Percentiles rank a stretch among this genome's conserved stretches.
Conservation (phyloP, 2,113 vertebrate species). For the Oryzias curvinotus region DNA sequence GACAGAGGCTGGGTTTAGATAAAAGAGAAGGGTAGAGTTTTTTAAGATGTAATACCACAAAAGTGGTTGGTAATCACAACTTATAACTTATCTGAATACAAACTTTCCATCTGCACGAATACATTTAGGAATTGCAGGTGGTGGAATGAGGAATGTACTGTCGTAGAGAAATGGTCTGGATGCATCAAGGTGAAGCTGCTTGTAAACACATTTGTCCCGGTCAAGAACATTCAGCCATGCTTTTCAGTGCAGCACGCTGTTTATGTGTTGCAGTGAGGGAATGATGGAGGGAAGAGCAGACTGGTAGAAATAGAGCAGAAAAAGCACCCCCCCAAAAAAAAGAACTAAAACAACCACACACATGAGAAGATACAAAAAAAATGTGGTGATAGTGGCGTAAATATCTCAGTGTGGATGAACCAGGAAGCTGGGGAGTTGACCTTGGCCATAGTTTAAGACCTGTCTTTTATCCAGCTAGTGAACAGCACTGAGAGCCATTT, state of each 20-base stretch:
- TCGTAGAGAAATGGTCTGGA: neutral
- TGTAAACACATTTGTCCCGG: conserved; percentile 8
- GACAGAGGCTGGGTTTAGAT: no score
- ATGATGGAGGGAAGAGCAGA: conserved; percentile 17
- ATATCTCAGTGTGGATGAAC: conserved; percentile 59
- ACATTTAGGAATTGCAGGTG: no score
- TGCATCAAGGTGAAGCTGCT: conserved; percentile 4
- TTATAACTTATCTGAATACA: no score
- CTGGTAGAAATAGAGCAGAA: conserved; percentile 11
- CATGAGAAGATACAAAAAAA: conserved; percentile 5
- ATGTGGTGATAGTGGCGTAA: conserved; percentile 47
- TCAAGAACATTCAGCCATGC: neutral
- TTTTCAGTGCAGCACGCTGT: neutral
- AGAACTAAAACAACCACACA: conserved; percentile 30
- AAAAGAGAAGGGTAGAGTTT: no score
- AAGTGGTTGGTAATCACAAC: no score
- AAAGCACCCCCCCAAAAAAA: neutral
- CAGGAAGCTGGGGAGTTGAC: conserved; percentile 55
- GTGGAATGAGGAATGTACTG: no score
- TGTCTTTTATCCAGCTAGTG: conserved; percentile 57
- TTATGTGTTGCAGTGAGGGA: conserved; percentile 22
- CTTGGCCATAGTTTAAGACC: conserved; percentile 73
- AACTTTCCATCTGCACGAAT: no score
- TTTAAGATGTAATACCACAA: no score
- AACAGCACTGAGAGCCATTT: conserved; percentile 52